Conservation (phyloP, 2,113 vertebrate genomes). For the Lepus americanus region DNA sequence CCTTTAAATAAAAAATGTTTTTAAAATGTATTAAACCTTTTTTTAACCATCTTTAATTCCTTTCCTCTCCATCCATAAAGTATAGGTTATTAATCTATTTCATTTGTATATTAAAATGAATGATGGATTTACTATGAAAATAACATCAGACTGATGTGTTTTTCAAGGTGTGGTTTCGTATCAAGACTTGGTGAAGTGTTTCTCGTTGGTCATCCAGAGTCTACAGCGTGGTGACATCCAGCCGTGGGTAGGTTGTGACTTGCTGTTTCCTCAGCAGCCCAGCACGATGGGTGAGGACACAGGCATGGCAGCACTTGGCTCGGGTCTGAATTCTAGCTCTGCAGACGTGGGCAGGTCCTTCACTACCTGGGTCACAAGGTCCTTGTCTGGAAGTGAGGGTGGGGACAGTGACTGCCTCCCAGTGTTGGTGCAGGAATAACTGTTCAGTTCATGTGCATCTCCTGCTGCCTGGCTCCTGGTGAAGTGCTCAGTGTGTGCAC, state of each 20-base stretch:
- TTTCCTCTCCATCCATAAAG: background rate
- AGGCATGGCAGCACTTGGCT: background rate
- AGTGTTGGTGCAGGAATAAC: background rate
- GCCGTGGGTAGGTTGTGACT: constrained; percentile 92
- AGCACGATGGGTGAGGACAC: background rate
- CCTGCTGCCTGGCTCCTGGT: background rate
- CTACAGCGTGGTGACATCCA: constrained; percentile 92
- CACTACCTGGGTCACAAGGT: background rate
- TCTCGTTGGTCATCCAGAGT: constrained; percentile 91
- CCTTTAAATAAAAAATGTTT: too few relatives aligned
- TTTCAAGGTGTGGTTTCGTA: constrained; percentile 92
- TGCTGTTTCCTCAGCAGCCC: background rate
- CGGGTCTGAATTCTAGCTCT: background rate
- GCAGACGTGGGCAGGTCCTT: too few relatives aligned
- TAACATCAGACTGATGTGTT: constrained; percentile 50
- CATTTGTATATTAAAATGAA: constrained; percentile 35
- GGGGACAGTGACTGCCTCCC: background rate
- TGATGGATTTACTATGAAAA: constrained; percentile 25
- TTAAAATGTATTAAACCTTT: background rate
- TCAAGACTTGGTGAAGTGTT: constrained; percentile 93
- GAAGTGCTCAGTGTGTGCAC: background rate
- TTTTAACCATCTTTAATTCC: background rate
- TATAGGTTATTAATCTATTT: constrained; percentile 31
- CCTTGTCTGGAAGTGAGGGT: background rate
- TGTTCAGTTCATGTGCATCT: background rate